These are phyloP conservation scores for Sphyrna mokarran DNA, from an alignment of 2,113 vertebrate species.

Conservation along the genomic window DNA sequence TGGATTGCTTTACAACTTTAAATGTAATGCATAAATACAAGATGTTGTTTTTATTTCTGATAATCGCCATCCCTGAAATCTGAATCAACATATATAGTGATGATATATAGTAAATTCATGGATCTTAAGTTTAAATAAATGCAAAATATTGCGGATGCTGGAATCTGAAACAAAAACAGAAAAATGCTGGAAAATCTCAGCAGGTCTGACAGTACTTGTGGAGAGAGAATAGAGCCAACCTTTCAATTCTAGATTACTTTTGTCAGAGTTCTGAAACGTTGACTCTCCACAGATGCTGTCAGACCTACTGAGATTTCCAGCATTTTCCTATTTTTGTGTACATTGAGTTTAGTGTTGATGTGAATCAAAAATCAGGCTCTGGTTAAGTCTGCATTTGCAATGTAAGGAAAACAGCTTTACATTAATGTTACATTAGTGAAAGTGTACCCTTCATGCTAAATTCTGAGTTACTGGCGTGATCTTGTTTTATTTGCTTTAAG, in stretches of 20 bases:
- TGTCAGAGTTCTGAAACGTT: too few species aligned
- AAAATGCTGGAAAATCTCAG: too few species aligned
- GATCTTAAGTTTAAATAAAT: not conserved
- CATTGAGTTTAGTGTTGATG: too few species aligned
- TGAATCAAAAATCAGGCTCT: not conserved
- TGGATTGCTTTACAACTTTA: not conserved
- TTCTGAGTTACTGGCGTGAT: not conserved
- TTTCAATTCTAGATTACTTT: too few species aligned
- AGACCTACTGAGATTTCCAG: too few species aligned
- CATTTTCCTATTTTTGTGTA: too few species aligned
- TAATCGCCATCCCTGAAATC: not conserved
- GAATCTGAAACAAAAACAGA: too few species aligned
- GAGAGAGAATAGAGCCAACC: too few species aligned
- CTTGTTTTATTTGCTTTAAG: not conserved
- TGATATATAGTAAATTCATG: not conserved
- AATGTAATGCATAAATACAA: not conserved
- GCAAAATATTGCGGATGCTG: too few species aligned
- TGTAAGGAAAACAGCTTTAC: not conserved
- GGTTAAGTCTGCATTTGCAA: not conserved
- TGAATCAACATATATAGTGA: not conserved
- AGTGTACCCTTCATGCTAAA: not conserved
- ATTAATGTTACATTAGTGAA: not conserved
- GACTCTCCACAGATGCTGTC: too few species aligned
- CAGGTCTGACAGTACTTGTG: too few species aligned
- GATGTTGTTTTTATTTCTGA: not conserved